Evolutionary conservation across 2,888 invertebrate genomes (phyloP), one percentile per base, ranked within the genome.

Genomic region (Leucophora obtusa): DNA sequence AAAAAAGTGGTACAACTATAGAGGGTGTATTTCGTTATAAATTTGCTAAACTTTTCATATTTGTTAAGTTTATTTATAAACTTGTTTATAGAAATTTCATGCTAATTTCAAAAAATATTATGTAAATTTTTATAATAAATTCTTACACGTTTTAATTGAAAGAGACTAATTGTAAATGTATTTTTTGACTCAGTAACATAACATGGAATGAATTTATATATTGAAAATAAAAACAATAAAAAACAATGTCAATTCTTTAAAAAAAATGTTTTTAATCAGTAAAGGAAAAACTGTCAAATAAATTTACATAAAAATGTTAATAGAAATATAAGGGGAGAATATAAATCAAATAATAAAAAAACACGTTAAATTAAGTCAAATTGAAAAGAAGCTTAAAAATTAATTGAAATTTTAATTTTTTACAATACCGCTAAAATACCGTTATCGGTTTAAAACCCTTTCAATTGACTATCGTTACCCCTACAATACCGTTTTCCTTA

Each of bases 161-260:
- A 21, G 35, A 70, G 51, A 73, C 72, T 51, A 65, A 70, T 70
- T 70, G 38, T 50, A 58, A 77, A 71, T 65, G 56, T 65, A 77
- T 71, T 33, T 17, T 47, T 11, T 56, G 43, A 0, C 21, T 10
- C 10, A 28, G n/a, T 15, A 56, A 8, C n/a, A 15, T 43, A 75
- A 69, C 68, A 62, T 68, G 74, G 59, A 75, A 56, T 69, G 62
- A 75, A 75, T 75, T 60, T 75, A 21, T 62, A 75, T 54, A 68
- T 47, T 59, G 17, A 43, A n/a, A 74, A 68, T 74, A 53, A 43
- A 38, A 35, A 35, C 1, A 38, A 51, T 14, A 51, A 11, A 65
- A 21, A 28, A 54, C 24, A 68, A 24, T 24, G 33, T 6, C 18
- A 47, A 28, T 28, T n/a, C 3, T 28, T 28, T 28, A 28, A 6